Percentiles rank a stretch among this genome's conserved stretches.
These are phyloP conservation scores for Enteromius unitaeniatus DNA, from an alignment of 2,797 vertebrate genomes.

Conservation along the genomic window DNA sequence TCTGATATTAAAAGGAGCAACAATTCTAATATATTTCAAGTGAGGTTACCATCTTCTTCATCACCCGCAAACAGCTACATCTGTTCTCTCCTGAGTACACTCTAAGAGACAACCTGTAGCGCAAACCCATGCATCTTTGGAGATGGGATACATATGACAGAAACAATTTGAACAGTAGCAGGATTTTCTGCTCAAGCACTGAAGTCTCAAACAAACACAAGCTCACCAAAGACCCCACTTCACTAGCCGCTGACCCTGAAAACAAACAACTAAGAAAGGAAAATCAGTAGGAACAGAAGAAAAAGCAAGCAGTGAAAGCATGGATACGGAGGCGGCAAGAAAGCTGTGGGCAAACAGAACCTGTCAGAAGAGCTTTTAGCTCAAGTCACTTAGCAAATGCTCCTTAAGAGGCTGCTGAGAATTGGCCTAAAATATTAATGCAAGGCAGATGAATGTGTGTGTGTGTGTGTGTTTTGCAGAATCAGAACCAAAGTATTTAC, in stretches of 20 bases:
- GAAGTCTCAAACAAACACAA: constrained; percentile 44
- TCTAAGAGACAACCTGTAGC: not conserved
- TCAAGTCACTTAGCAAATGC: constrained; percentile 49
- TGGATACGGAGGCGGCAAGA: not conserved
- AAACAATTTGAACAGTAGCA: not conserved
- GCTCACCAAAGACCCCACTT: constrained; percentile 32
- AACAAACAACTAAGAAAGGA: constrained; percentile 33
- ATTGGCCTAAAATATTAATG: constrained; percentile 49
- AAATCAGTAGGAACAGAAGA: constrained; percentile 11
- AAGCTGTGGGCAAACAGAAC: constrained; percentile 19
- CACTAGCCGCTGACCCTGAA: constrained; percentile 37
- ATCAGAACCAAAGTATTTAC: constrained; percentile 12
- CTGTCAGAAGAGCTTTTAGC: constrained; percentile 46
- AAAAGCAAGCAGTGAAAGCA: not conserved
- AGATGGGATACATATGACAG: not conserved
- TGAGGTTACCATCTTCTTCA: not conserved
- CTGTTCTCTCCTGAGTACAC: not conserved
- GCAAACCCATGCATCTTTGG: constrained; percentile 10
- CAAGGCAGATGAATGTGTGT: not conserved
- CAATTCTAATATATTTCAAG: not conserved
- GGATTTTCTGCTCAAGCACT: not conserved
- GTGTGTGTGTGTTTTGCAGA: constrained; percentile 14
- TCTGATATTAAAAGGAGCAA: not conserved
- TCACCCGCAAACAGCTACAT: constrained; percentile 6
- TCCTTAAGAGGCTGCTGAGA: constrained; percentile 41